A percentile compares a stretch with the other conserved stretches of the same genome.
These are phyloP conservation scores for Cisticola juncidis DNA, from an alignment of 2,113 vertebrate genomes.

Conservation along the genomic window DNA sequence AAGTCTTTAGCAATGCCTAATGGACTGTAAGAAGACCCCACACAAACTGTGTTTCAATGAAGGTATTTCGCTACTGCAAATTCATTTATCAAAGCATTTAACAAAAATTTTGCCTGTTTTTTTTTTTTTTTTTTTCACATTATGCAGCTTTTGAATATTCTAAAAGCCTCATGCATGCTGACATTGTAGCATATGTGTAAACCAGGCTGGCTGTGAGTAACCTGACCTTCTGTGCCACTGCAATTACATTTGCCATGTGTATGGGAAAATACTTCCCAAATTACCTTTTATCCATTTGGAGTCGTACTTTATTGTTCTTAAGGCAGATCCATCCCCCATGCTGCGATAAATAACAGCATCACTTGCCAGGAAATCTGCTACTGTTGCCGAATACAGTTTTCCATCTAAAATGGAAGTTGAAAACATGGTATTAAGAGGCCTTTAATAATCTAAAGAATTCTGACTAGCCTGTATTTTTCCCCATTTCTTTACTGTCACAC, in stretches of 20 bases:
- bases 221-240: background rate
- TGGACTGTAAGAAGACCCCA: constrained; percentile 40
- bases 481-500: background rate
- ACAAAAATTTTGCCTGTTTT: background rate
- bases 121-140: background rate
- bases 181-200: background rate
- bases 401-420: constrained; percentile 81
- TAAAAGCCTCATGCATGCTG: background rate
- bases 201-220: background rate
- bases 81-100: constrained; percentile 53
- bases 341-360: constrained; percentile 99
- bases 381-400: constrained; percentile 96
- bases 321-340: constrained; percentile 95
- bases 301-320: constrained; percentile 98
- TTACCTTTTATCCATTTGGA: constrained; percentile 99
- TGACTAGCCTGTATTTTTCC: background rate
- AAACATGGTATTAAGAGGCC: background rate
- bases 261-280: background rate
- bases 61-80: constrained; percentile 51
- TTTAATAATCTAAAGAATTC: constrained; percentile 2
- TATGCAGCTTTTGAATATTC: background rate
- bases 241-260: background rate
- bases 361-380: constrained; percentile 97
- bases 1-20: constrained; percentile 51
- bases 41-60: constrained; percentile 41